Base-by-base conservation (phyloP, 2,888 invertebrate species). In the Trichacis sp. region DNA sequence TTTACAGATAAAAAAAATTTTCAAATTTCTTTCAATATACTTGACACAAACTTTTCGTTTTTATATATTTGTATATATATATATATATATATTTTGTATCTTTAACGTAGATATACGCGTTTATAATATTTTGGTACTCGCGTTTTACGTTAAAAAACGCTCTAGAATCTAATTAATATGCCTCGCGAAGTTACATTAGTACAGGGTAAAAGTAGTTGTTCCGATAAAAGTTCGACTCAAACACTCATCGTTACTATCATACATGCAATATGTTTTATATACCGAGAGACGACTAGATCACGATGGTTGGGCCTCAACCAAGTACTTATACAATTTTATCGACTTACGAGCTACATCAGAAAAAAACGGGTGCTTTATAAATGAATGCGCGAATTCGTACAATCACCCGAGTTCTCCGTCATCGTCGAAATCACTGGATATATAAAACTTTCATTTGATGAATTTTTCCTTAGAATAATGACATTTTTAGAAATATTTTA, bases 271-370 rank as follows among this genome's bases (percentile, higher is more conserved):
- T 75, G 70, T 77, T 72, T 36, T 12, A 36, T 9, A n/a, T 15
- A 24, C 78, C 77, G 79, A 77, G 73, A 78, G 76, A 79, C 78
- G 82, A 82, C 82, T 82, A 82, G 82, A 81, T 81, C 76, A 80
- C 78, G 79, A 77, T 77, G 77, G 75, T 78, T 78, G 79, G 75
- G 72, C 70, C 70, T 72, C 75, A 74, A 78, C 74, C 77, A 77
- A 76, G 77, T 77, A 76, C 76, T 79, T 78, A 80, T 79, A 78
- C 79, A 75, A 75, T 78, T 76, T 77, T 79, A 72, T 72, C 70
- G 71, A 72, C 74, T 76, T 78, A 75, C 71, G 63, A 58, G 57
- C 72, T 75, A 57, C 14, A n/a, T 36, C 9, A 36, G 36, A 36
- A 36, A 24, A 24, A 24, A 24, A 24, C n/a, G n/a, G n/a, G n/a